Conservation (phyloP, 1,140 invertebrate genomes). For the Ceratitis capitata region DNA sequence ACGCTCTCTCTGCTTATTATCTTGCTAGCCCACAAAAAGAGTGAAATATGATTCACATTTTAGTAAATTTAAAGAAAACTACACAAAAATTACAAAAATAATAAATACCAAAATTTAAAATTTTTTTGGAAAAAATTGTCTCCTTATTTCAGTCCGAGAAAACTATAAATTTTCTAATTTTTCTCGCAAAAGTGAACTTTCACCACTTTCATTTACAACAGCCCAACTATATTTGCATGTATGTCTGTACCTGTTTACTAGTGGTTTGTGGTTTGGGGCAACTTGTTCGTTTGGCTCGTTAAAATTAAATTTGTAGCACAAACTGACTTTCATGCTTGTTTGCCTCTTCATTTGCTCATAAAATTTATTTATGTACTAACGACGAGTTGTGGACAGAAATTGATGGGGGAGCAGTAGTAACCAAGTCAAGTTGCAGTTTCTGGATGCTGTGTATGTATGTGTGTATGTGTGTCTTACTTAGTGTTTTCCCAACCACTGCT, state of each 20-base stretch:
- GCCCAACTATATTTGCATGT: too few species aligned
- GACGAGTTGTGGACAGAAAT: neutral
- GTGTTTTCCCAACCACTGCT: neutral
- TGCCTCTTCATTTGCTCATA: constrained; percentile 2
- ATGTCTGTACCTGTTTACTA: neutral
- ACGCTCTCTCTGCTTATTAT: too few species aligned
- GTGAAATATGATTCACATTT: too few species aligned
- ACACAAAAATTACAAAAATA: too few species aligned
- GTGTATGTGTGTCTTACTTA: neutral
- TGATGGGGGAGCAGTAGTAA: neutral
- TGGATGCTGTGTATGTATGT: neutral
- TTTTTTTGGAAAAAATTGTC: too few species aligned
- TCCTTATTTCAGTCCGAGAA: too few species aligned
- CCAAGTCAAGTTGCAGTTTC: neutral
- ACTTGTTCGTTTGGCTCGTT: neutral
- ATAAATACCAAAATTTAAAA: too few species aligned
- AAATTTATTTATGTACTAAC: neutral
- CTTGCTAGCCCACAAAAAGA: too few species aligned
- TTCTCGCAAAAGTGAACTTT: too few species aligned
- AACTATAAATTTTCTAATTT: too few species aligned
- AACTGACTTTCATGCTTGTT: constrained; percentile 17
- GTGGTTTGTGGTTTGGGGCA: neutral
- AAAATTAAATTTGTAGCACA: constrained; percentile 34
- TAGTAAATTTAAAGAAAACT: too few species aligned
- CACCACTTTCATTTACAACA: too few species aligned